Base-by-base conservation (phyloP, 2,888 invertebrate genomes). In the Amblyjoppa fuscipennis region DNA sequence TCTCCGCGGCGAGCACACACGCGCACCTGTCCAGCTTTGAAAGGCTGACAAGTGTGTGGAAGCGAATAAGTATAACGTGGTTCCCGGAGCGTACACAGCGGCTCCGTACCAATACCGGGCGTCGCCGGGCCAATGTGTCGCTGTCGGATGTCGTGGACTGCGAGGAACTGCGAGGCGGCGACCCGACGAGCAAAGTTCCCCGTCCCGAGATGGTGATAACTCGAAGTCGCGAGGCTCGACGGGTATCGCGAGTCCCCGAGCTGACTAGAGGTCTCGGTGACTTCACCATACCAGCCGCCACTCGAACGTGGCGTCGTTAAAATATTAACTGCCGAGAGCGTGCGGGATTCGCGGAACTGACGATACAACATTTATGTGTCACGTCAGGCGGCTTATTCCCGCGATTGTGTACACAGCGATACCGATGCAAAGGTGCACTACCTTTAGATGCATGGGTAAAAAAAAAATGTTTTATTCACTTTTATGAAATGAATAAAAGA, bases 291-390 rank as follows among this genome's bases (percentile, higher is more conserved):
- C n/a, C 9, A n/a, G n/a, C 53, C 53, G 53, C 59, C 28, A 49
- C 25, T 51, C 51, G 70, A 11, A 38, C 53, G 51, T 34, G 13
- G 51, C 7, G 41, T 56, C 31, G 61, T 77, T 73, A 25, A 71
- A 82, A 71, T 73, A 82, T 82, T 82, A 77, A 77, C 31, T 66
- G 45, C 53, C 38, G 13, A 68, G 5, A 31, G n/a, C 38, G 20
- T 34, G 49, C 9, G 51, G 64, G 51, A 77, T 82, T 71, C 66
- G n/a, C 45, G 45, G 76, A 82, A 77, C 25, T 25, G 45, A 28
- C 59, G 6, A 61, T 34, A 56, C 20, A 25, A 13, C 25, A 71
- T 82, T 64, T 49, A 45, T 28, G 31, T 5, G 64, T 28, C 41
- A 13, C 59, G 28, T 59, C 28, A 28, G 2, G 59, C 28, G 28